These are phyloP conservation scores for Vultur gryphus DNA, from an alignment of 2,797 vertebrate genomes.

Conservation along the genomic window DNA sequence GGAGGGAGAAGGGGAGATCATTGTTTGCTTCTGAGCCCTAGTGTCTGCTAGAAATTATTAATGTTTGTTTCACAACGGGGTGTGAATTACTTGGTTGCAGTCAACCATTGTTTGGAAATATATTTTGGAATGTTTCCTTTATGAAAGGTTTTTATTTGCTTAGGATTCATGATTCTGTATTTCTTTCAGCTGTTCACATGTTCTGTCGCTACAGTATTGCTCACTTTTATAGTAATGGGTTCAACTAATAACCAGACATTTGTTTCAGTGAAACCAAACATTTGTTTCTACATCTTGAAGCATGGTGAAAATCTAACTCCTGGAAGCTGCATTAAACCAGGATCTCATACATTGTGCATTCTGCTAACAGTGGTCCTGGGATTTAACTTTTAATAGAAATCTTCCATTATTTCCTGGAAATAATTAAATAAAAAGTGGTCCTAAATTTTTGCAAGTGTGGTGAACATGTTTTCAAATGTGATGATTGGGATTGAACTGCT, in stretches of 20 bases:
- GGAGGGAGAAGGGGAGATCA: background rate
- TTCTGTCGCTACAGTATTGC: background rate
- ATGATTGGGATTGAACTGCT: background rate
- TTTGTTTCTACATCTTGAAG: background rate
- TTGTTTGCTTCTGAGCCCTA: constrained; percentile 27
- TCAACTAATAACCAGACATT: constrained; percentile 18
- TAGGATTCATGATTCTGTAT: constrained; percentile 1
- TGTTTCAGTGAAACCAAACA: background rate
- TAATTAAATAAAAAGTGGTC: constrained; percentile 31
- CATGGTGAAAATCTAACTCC: background rate
- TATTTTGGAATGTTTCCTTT: constrained; percentile 55
- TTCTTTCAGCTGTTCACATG: constrained; percentile 51
- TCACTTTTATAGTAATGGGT: constrained; percentile 1
- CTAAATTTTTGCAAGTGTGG: constrained; percentile 9
- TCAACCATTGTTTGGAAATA: constrained; percentile 62
- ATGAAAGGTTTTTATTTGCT: constrained; percentile 49
- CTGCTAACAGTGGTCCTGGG: background rate
- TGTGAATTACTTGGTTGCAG: constrained; percentile 56
- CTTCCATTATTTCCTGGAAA: constrained; percentile 31
- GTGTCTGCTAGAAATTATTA: constrained; percentile 45
- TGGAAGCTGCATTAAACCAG: background rate
- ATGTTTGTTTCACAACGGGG: constrained; percentile 45
- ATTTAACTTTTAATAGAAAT: constrained; percentile 23
- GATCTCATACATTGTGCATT: background rate
- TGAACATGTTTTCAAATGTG: background rate